A percentile compares a stretch with the other conserved stretches of the same genome.
phyloP scores from a whole-genome alignment of 2,888 invertebrate species.

The Hypselothyrea guttata region DNA sequence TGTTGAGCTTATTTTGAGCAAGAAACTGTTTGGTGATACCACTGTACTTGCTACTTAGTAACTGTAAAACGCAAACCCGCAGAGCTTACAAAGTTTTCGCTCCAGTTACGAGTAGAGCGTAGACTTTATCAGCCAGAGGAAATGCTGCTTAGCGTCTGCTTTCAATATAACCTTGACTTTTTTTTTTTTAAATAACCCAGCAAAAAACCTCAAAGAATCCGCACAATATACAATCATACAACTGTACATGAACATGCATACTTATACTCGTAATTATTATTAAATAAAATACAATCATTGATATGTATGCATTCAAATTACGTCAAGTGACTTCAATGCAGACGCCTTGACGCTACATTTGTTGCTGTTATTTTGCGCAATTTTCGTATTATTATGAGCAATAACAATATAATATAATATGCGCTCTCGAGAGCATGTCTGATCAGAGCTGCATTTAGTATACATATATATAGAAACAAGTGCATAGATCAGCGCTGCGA shows the following conservation, averaged over 20 bases:
- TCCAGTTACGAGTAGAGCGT: conserved; percentile 27
- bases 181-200: not conserved
- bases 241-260: conserved; percentile 6
- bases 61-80: conserved; percentile 17
- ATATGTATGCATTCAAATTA: conserved; percentile 24
- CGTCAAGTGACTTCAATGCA: conserved; percentile 41
- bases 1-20: too few species aligned
- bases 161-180: conserved; percentile 39
- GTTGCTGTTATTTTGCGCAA: conserved; percentile 22
- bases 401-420: conserved; percentile 13
- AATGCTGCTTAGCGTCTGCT: conserved; percentile 25
- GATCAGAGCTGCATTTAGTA: not conserved
- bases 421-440: not conserved
- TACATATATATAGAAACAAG: conserved; percentile 2
- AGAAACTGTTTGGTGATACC: too few species aligned
- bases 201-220: conserved; percentile 10
- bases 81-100: conserved; percentile 24
- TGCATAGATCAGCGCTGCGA: conserved; percentile 28
- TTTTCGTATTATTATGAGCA: too few species aligned
- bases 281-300: too few species aligned
- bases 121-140: conserved; percentile 42
- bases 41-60: conserved; percentile 15
- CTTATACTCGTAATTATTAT: too few species aligned
- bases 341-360: conserved; percentile 44
- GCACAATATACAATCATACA: conserved; percentile 1